phyloP scores from a whole-genome alignment of 2,888 invertebrate species.

The Nasonia oneida region DNA sequence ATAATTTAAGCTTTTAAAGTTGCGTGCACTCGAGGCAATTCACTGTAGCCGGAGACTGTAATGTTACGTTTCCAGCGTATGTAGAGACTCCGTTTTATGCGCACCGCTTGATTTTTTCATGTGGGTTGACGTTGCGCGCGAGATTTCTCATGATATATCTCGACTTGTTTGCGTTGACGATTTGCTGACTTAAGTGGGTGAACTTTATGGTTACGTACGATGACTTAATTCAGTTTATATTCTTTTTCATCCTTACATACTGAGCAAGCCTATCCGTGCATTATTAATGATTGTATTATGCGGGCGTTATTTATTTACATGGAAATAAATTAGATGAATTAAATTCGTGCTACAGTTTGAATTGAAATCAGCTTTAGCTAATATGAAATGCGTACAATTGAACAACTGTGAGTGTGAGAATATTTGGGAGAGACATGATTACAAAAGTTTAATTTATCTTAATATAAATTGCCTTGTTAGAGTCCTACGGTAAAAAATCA shows the following conservation, averaged over 20 bases:
- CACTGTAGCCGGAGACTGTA: not conserved
- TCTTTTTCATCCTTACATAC: not conserved
- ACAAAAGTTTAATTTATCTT: too few relatives aligned
- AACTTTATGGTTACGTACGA: slow-evolving; percentile 31
- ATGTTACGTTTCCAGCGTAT: slow-evolving; percentile 11
- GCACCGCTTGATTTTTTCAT: slow-evolving; percentile 20
- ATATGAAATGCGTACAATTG: not conserved
- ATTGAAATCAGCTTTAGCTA: not conserved
- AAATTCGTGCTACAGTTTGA: not conserved
- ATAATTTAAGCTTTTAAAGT: slow-evolving; percentile 1
- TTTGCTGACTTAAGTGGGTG: slow-evolving; percentile 32
- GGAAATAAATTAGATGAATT: not conserved
- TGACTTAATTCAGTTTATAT: slow-evolving; percentile 14
- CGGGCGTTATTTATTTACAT: not conserved
- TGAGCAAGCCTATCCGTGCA: not conserved
- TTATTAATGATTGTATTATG: slow-evolving; percentile 4
- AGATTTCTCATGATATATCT: slow-evolving; percentile 45
- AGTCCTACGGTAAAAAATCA: too few relatives aligned
- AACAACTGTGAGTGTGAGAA: not conserved
- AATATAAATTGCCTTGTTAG: too few relatives aligned
- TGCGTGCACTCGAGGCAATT: not conserved
- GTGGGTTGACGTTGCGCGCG: slow-evolving; percentile 31
- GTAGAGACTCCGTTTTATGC: slow-evolving; percentile 1
- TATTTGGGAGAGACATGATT: too few relatives aligned
- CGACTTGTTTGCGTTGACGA: slow-evolving; percentile 34